Conservation (phyloP, 53 echinoderm and acorn worm genomes). For the Pentamera pediparva region DNA sequence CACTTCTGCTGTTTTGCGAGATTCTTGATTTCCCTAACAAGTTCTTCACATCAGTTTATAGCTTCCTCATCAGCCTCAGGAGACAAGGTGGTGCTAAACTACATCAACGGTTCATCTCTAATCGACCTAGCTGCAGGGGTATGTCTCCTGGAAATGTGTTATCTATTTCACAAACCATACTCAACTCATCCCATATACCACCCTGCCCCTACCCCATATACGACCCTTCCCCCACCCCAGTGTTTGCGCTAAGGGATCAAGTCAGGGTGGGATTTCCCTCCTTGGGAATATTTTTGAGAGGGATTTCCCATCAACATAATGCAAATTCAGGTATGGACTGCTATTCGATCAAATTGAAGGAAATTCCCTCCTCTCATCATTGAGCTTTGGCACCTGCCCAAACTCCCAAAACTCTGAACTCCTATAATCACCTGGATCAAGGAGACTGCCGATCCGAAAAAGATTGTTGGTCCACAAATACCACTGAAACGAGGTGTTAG, state of each 20-base stretch:
- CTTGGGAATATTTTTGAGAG: background rate
- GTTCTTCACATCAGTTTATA: conserved; percentile 72
- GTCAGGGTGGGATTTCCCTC: background rate
- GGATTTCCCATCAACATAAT: too few relatives aligned
- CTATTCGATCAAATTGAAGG: too few relatives aligned
- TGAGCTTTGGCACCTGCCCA: too few relatives aligned
- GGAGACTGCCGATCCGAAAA: too few relatives aligned
- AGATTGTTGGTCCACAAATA: too few relatives aligned
- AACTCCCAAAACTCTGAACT: too few relatives aligned
- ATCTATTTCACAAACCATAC: too few relatives aligned
- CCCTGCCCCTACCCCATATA: background rate
- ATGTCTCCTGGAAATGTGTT: too few relatives aligned
- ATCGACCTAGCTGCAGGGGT: conserved; percentile 90
- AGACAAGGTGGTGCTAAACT: conserved; percentile 85
- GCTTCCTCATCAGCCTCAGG: conserved; percentile 77
- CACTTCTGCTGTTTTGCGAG: background rate
- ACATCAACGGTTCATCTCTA: conserved; percentile 61
- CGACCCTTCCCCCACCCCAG: background rate
- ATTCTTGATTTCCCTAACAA: background rate
- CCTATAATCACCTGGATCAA: too few relatives aligned
- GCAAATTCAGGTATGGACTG: too few relatives aligned
- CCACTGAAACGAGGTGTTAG: too few relatives aligned
- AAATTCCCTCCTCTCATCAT: too few relatives aligned
- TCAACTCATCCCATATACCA: background rate
- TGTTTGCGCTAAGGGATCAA: background rate